Evolutionary conservation across 2,797 vertebrate species (phyloP), one percentile per base, ranked within the genome.

Genomic region (Miichthys miiuy): DNA sequence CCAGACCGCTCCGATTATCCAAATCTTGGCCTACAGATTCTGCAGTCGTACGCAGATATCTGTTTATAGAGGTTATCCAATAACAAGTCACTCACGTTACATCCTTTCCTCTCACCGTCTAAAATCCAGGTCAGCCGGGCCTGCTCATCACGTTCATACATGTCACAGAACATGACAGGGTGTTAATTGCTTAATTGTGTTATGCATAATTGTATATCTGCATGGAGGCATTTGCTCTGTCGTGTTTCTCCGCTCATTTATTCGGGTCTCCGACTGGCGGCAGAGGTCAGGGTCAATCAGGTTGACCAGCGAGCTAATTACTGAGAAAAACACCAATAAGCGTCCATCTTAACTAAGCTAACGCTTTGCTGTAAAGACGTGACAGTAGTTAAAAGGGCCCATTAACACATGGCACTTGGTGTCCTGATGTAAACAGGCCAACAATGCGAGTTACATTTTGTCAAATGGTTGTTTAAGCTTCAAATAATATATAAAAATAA

Each of bases 151-250:
- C 25, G 10, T 20, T 38, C 41, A n/a, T 13, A 60, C 61, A 46
- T 54, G 71, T 70, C 72, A 65, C 60, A 21, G 38, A 60, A 12
- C 72, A 75, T 58, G 27, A 34, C 57, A 11, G 66, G 54, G 48
- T 42, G 48, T 71, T 61, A 75, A 66, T 47, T 66, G 66, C 67
- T 60, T 54, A 75, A 80, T 75, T 69, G 66, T 25, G 47, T 73
- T n/a, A 66, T 66, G 27, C 30, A 38, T 38, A 9, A 21, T 17
- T 61, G 27, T 62, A 68, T 42, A 8, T 66, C 51, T 64, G 57
- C 69, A 48, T 17, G 38, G 48, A 58, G n/a, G n/a, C 46, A 46
- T 69, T 56, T 62, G 50, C 48, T 18, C 34, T 2, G 34, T 38
- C 11, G 14, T 68, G 3, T 44, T 61, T 48, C 44, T 44, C 30